A percentile compares a stretch with the other conserved stretches of the same genome.
Conservation (phyloP, 2,113 vertebrate genomes). For the Coreoperca whiteheadi region DNA sequence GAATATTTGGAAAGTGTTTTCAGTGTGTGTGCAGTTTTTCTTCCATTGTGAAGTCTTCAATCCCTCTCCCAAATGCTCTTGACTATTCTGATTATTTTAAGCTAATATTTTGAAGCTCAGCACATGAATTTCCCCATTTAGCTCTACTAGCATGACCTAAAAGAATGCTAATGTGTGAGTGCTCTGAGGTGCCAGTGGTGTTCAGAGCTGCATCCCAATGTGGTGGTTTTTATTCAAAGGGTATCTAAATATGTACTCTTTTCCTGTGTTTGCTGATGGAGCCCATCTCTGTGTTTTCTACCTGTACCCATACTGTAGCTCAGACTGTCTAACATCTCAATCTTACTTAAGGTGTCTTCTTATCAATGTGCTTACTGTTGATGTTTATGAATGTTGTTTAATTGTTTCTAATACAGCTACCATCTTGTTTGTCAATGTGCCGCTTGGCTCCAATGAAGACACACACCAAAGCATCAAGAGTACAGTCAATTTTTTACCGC, state of each 20-base stretch:
- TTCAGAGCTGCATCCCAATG: constrained; percentile 66
- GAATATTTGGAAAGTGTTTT: constrained; percentile 28
- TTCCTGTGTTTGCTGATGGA: constrained; percentile 64
- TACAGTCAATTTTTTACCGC: neutral
- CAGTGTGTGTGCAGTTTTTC: constrained; percentile 64
- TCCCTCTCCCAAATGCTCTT: constrained; percentile 8
- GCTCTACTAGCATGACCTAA: constrained; percentile 64
- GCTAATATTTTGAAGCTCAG: constrained; percentile 16
- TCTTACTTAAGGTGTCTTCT: constrained; percentile 53
- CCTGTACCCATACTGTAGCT: constrained; percentile 73
- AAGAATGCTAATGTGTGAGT: constrained; percentile 64
- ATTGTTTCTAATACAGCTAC: constrained; percentile 76
- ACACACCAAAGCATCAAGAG: constrained; percentile 70
- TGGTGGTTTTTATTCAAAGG: constrained; percentile 56
- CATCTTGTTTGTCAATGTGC: constrained; percentile 86
- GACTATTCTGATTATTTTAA: constrained; percentile 11
- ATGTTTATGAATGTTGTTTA: constrained; percentile 80
- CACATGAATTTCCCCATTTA: constrained; percentile 25
- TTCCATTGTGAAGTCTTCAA: constrained; percentile 45
- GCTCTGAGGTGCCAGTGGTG: constrained; percentile 55
- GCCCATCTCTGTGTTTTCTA: constrained; percentile 79
- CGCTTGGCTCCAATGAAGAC: constrained; percentile 79
- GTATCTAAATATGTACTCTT: constrained; percentile 48
- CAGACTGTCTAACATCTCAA: constrained; percentile 70
- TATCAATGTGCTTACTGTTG: constrained; percentile 76